Conservation (phyloP, 2,888 invertebrate species). For the Drosophila buzzatii region DNA sequence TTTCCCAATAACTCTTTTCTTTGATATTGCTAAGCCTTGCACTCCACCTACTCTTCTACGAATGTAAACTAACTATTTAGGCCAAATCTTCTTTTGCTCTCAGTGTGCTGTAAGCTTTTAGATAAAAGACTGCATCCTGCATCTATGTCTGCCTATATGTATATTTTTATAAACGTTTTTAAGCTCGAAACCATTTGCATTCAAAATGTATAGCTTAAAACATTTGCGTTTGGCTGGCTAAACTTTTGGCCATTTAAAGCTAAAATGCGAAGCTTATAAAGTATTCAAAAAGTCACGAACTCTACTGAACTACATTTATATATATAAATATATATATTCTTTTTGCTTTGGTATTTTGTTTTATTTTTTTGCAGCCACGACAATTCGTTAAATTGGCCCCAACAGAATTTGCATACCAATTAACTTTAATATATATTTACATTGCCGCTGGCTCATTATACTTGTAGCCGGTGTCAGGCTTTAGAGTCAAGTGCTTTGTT, state of each 20-base stretch:
- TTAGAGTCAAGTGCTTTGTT: conserved; percentile 22
- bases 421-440: conserved; percentile 71
- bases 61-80: background rate
- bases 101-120: too few species aligned
- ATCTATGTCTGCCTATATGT: background rate
- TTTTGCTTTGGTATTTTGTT: background rate
- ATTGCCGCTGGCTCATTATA: conserved; percentile 39
- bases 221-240: background rate
- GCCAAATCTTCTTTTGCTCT: background rate
- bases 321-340: background rate
- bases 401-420: conserved; percentile 71
- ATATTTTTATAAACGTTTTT: background rate
- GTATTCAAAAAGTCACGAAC: conserved; percentile 7
- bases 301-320: background rate
- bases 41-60: background rate
- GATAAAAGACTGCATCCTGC: background rate
- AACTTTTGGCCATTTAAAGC: conserved; percentile 6
- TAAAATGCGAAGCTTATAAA: background rate
- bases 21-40: background rate
- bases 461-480: conserved; percentile 41
- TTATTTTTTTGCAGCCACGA: conserved; percentile 1
- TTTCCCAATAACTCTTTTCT: background rate
- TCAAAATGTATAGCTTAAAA: background rate
- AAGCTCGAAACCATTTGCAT: background rate
- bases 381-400: conserved; percentile 50